Percentiles rank a stretch among this genome's conserved stretches.
Evolutionary conservation across 2,888 invertebrate genomes (phyloP).

Genomic region (Polydrusus pterygomalis): DNA sequence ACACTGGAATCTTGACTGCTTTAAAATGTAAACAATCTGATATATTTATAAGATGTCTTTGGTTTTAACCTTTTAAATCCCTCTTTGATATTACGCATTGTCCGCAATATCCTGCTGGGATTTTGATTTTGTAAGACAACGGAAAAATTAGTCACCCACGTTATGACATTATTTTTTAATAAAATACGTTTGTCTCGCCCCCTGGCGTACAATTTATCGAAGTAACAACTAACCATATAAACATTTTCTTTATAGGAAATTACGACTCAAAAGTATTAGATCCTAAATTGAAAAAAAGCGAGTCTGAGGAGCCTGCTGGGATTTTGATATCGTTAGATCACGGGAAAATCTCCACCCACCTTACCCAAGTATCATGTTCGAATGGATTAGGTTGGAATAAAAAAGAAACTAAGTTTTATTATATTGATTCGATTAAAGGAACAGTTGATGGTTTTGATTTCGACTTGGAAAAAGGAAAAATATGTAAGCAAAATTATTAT

Average conservation of each 20-base stretch:
- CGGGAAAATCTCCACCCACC: constrained; percentile 58
- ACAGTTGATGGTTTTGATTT: constrained; percentile 80
- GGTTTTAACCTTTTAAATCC: too few species aligned
- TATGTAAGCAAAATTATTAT: constrained; percentile 70
- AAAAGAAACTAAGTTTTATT: constrained; percentile 82
- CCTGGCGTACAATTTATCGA: too few species aligned
- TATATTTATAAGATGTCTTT: too few species aligned
- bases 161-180: too few species aligned
- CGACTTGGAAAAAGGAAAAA: constrained; percentile 74
- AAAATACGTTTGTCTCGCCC: too few species aligned
- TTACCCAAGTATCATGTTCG: constrained; percentile 61
- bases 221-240: too few species aligned
- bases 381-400: constrained; percentile 86
- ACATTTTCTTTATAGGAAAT: constrained; percentile 59
- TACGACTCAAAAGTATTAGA: constrained; percentile 65
- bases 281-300: constrained; percentile 48
- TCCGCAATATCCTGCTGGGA: too few species aligned
- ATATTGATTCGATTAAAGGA: constrained; percentile 81
- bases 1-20: too few species aligned
- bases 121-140: too few species aligned
- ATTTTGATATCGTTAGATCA: constrained; percentile 58
- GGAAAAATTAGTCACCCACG: too few species aligned
- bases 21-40: too few species aligned
- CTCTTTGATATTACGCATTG: too few species aligned
- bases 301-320: constrained; percentile 58